Evolutionary conservation across 2,113 vertebrate genomes (phyloP), one percentile per base, ranked within the genome.

Genomic region (Cephalophus harveyi): DNA sequence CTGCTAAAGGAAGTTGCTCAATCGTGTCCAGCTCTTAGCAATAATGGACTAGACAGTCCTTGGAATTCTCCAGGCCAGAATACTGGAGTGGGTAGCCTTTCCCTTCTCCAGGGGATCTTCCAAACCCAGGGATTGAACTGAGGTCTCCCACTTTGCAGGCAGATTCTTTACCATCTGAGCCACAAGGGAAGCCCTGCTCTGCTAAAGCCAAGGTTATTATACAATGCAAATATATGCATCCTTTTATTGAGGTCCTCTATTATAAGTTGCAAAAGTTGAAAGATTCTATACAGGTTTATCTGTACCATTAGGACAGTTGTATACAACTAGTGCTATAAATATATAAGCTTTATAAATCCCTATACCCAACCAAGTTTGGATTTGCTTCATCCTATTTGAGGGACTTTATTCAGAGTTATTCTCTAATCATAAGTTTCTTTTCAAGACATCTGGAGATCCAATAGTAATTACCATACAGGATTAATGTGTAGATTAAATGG

Each of bases 401-500:
- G 33, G 2, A 95, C 16, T 16, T 57, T 28, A 92, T 6, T 13
- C 14, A 91, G 43, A 89, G 21, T 64, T 96, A 48, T 83, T 85
- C 21, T 90, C 9, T 86, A 67, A 67, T 60, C 5, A 52, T 64
- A 62, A 30, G 4, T 43, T 88, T 85, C 33, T 94, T 92, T 78
- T 67, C 17, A 78, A 94, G 54, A 97, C 92, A 76, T 43, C 92
- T 48, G 48, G 30, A 95, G 89, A 89, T 9, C 12, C 87, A 93
- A 25, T 59, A 71, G 33, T 48, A 89, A 89, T 93, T 93, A 46
- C 55, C 85, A 25, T 13, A 78, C 17, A 88, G 1, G 6, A 92
- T 87, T 89, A 67, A 95, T 78, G 14, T 86, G 13, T n/a, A 90
- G 25, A 96, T 94, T 87, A 94, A 96, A 67, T 52, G 27, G 12